Base-by-base conservation (phyloP, 2,797 vertebrate species). In the Vultur gryphus region DNA sequence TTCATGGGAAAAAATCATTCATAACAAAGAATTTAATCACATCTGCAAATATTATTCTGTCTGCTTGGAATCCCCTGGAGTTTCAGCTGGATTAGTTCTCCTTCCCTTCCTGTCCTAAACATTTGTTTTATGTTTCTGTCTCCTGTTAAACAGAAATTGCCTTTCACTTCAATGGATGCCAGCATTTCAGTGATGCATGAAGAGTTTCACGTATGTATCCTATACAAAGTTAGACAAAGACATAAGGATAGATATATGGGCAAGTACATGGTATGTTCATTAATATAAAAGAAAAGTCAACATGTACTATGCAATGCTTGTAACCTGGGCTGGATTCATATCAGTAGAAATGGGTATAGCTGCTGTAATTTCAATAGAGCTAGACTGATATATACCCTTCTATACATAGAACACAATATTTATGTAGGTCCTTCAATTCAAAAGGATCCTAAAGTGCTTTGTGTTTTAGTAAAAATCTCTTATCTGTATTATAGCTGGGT, bases 41-140 rank as follows among this genome's bases (percentile, higher is more conserved):
- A 77, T 94, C 88, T 90, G 58, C 84, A 96, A 96, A 92, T 95
- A 93, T 92, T 94, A 87, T 93, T 95, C 73, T 90, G 78, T 90
- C 90, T 95, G 58, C 59, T 90, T 96, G 90, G 80, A 97, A 93
- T n/a, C 25, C 62, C n/a, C 58, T 88, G 44, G 90, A 92, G 87
- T 93, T 96, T 96, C 59, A 55, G 70, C 58, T 84, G 90, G 88
- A 87, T 96, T 96, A 94, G 95, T 94, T 96, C 80, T 89, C 88
- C 77, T 93, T 95, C 88, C 84, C 77, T 96, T 96, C 90, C 86
- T 90, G 78, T 87, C 86, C 92, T 90, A 95, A 94, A 90, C 48
- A 87, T 92, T 96, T 84, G 62, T 66, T 96, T 96, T 82, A 80
- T 87, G 55, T 92, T 95, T 93, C 81, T 96, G 77, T 59, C 77